phyloP scores from a whole-genome alignment of 2,888 invertebrate species.

The Peribatodes rhomboidaria region DNA sequence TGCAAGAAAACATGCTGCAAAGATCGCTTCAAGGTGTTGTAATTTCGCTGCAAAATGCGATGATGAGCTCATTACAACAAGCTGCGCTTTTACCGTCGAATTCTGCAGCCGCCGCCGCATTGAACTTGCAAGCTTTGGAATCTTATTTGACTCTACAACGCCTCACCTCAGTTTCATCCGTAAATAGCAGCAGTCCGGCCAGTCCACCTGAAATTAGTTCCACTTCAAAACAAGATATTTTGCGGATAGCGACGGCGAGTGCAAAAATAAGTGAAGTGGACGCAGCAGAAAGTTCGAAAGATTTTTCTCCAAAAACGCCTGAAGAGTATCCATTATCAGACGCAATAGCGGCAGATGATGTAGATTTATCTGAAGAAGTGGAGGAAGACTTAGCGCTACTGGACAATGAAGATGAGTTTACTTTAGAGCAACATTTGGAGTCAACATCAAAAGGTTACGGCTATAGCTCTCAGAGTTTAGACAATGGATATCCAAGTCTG shows the following conservation, averaged over 20 bases:
- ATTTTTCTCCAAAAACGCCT: slow-evolving; percentile 80
- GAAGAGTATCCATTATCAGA: slow-evolving; percentile 83
- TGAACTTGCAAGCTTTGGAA: slow-evolving; percentile 94
- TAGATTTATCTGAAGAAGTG: slow-evolving; percentile 90
- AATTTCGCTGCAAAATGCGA: slow-evolving; percentile 93
- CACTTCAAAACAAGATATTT: slow-evolving; percentile 88
- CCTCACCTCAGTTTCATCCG: slow-evolving; percentile 89
- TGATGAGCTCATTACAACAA: slow-evolving; percentile 94
- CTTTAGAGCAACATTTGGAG: slow-evolving; percentile 86
- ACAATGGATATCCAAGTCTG: slow-evolving; percentile 90
- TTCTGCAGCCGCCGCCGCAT: slow-evolving; percentile 93
- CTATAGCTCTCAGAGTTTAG: slow-evolving; percentile 85
- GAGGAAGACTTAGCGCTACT: slow-evolving; percentile 91
- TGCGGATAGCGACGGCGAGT: slow-evolving; percentile 88
- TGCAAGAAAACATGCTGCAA: slow-evolving; percentile 89
- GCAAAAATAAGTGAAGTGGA: slow-evolving; percentile 83
- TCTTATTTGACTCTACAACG: slow-evolving; percentile 94
- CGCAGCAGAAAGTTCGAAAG: slow-evolving; percentile 71
- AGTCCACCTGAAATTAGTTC: slow-evolving; percentile 69
- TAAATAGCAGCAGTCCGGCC: slow-evolving; percentile 70
- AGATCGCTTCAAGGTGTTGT: slow-evolving; percentile 93
- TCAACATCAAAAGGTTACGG: slow-evolving; percentile 78
- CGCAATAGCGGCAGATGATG: slow-evolving; percentile 87
- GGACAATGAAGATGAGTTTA: slow-evolving; percentile 91
- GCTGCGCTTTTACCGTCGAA: slow-evolving; percentile 93